Conservation (phyloP, 1,140 invertebrate genomes). For the Nomia melanderi region DNA sequence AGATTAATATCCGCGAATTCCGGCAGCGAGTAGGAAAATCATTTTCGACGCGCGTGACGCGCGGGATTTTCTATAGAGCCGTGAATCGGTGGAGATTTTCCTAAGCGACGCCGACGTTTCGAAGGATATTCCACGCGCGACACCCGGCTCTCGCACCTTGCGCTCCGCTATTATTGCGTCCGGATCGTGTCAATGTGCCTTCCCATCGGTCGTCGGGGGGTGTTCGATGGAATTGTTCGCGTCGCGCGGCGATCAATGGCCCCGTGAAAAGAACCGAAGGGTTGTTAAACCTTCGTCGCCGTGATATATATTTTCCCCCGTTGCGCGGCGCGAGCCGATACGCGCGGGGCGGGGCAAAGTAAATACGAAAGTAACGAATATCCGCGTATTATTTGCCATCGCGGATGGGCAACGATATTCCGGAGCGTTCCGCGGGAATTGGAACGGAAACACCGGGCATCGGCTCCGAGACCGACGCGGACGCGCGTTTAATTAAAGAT, state of each 20-base stretch:
- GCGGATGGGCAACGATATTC: not conserved
- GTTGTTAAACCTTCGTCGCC: not conserved
- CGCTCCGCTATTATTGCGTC: not conserved
- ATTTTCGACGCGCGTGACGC: conserved; percentile 5
- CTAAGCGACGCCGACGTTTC: not conserved
- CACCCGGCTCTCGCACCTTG: not conserved
- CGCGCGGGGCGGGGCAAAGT: not conserved
- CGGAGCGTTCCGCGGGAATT: not conserved
- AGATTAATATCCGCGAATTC: not conserved
- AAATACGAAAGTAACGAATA: not conserved
- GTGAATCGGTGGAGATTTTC: not conserved
- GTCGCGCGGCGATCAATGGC: not conserved
- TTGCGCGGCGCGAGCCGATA: not conserved
- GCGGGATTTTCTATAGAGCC: not conserved
- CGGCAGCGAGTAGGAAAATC: not conserved
- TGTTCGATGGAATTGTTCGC: conserved; percentile 3
- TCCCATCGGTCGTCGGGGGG: not conserved
- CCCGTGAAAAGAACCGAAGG: not conserved
- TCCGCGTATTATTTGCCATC: not conserved
- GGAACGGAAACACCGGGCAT: not conserved
- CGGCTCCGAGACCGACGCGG: not conserved
- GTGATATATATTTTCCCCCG: not conserved
- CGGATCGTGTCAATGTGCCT: not conserved
- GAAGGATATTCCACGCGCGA: conserved; percentile 14
- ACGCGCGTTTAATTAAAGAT: not conserved